Evolutionary conservation across 2,888 invertebrate species (phyloP).

Genomic region (Drosophila mimetica): DNA sequence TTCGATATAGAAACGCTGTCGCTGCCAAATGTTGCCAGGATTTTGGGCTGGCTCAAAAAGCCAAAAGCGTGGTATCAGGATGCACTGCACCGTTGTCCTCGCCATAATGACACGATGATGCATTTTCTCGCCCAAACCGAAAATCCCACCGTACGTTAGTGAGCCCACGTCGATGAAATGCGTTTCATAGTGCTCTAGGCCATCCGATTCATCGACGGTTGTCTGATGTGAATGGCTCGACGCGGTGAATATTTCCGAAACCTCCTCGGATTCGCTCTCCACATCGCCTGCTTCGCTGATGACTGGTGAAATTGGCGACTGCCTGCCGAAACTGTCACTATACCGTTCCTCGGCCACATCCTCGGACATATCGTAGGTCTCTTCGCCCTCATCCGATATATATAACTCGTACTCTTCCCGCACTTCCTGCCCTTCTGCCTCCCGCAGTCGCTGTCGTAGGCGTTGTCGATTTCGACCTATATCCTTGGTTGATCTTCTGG

Average conservation of each 20-base stretch:
- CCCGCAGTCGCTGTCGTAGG: neutral
- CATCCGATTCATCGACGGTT: neutral
- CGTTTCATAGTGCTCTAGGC: slow-evolving; percentile 53
- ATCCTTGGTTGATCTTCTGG: slow-evolving; percentile 7
- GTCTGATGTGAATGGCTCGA: neutral
- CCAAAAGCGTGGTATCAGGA: slow-evolving; percentile 90
- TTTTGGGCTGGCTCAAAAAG: slow-evolving; percentile 86
- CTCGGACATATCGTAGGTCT: neutral
- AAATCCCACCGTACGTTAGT: slow-evolving; percentile 83
- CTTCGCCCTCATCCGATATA: slow-evolving; percentile 8
- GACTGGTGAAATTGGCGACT: neutral
- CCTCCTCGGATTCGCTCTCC: slow-evolving; percentile 19
- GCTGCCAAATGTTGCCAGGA: slow-evolving; percentile 83
- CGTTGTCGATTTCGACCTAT: neutral
- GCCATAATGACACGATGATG: slow-evolving; percentile 89
- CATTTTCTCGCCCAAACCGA: slow-evolving; percentile 90
- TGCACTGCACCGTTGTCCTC: slow-evolving; percentile 87
- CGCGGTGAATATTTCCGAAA: slow-evolving; percentile 23
- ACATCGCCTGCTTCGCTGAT: neutral
- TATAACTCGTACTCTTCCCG: slow-evolving; percentile 18
- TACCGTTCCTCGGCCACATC: neutral
- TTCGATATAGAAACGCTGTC: slow-evolving; percentile 79
- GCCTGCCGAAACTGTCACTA: neutral
- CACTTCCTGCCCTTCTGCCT: neutral
- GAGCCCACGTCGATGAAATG: slow-evolving; percentile 83